Evolutionary conservation across 2,888 invertebrate genomes (phyloP), one percentile per base, ranked within the genome.

Genomic region (Lymantria monacha): DNA sequence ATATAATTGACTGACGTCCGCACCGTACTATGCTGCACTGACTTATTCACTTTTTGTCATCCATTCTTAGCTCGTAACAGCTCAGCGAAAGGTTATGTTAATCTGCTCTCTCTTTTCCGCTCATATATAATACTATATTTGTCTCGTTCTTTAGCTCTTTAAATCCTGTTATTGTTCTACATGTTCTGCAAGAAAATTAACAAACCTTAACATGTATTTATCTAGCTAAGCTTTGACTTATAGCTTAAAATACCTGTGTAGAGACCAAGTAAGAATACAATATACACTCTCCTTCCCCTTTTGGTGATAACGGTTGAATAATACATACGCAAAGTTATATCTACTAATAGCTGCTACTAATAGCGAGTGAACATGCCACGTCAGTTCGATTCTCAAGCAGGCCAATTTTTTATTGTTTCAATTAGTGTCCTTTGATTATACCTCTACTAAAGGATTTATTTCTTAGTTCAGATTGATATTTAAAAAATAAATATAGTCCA

Each of bases 121-220:
- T 55, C 46, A 38, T 14, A 44, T 49, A 55, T 51, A 49, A 52
- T 42, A 56, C 78, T 87, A 76, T 59, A 46, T 46, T 62, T 57
- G 54, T 72, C 76, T 73, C 73, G 51, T 52, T 81, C 74, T 30
- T 57, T 56, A 68, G 48, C 49, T 59, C 72, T 75, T 74, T 57
- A 75, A 71, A 87, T 88, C 89, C 87, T 87, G 88, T 90, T 89
- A 87, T 85, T 77, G 76, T 81, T 79, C 66, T 82, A 86, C 87
- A 83, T 85, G 87, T 79, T 81, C 72, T 75, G 85, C 80, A 85
- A 87, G 79, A 76, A 66, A 83, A 87, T 83, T 82, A 76, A 70
- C 69, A 64, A 67, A 63, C 65, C 51, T 50, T 45, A 48, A 64
- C 73, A 70, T 68, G 70, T 65, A 57, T 65, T 69, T 70, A 74